These are phyloP conservation scores for Idaea aversata DNA, from an alignment of 2,888 invertebrate species.

Conservation along the genomic window DNA sequence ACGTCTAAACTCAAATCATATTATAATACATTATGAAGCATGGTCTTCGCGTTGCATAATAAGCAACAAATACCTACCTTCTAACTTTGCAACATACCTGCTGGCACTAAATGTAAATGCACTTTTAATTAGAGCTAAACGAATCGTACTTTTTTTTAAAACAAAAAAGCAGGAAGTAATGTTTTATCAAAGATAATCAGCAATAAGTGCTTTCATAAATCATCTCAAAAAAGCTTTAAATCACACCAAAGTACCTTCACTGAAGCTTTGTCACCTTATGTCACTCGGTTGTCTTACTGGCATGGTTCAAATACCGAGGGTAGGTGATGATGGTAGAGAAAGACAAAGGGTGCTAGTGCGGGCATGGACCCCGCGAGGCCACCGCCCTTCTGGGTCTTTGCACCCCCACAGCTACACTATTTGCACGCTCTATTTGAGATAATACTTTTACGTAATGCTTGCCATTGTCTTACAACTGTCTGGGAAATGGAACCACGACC, in stretches of 20 bases:
- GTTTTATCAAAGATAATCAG: background rate
- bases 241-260: background rate
- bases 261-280: conserved; percentile 6
- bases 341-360: conserved; percentile 65
- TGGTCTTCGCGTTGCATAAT: conserved; percentile 5
- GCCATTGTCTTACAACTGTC: conserved; percentile 46
- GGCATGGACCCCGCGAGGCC: conserved; percentile 55
- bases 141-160: background rate
- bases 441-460: conserved; percentile 62
- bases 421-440: conserved; percentile 51
- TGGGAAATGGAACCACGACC: conserved; percentile 40
- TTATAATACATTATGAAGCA: conserved; percentile 36
- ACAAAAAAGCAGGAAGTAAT: background rate
- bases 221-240: background rate
- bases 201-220: background rate
- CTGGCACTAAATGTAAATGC: conserved; percentile 1
- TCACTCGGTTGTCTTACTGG: conserved; percentile 45
- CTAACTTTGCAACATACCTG: conserved; percentile 12
- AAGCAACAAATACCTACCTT: conserved; percentile 7
- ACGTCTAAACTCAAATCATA: conserved; percentile 39
- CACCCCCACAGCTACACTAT: conserved; percentile 35
- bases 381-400: conserved; percentile 62
- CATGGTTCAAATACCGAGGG: conserved; percentile 43
- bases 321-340: conserved; percentile 49
- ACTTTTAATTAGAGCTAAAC: background rate